phyloP scores from a whole-genome alignment of 2,888 invertebrate species.

The Margaritifera margaritifera region DNA sequence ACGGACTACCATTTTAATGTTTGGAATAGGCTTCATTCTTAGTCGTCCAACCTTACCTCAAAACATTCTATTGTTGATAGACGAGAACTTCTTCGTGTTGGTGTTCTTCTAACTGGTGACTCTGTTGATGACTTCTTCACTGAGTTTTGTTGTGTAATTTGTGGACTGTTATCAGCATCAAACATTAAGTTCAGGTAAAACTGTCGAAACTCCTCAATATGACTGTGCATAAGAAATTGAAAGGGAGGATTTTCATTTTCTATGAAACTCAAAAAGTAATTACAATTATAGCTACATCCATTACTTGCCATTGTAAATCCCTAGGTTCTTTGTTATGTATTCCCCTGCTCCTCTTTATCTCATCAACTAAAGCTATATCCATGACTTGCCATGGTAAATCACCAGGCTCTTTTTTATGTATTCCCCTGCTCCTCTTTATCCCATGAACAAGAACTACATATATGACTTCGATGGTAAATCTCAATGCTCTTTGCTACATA shows the following conservation, averaged over 20 bases:
- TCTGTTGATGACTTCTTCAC: neutral
- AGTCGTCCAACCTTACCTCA: conserved; percentile 42
- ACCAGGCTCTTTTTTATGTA: neutral
- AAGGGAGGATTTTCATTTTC: neutral
- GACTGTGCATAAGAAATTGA: conserved; percentile 37
- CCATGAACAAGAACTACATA: too few relatives aligned
- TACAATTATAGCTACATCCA: too few relatives aligned
- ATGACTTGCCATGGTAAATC: neutral
- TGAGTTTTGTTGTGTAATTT: conserved; percentile 28
- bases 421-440: neutral
- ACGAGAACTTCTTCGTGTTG: conserved; percentile 19
- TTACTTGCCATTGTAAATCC: too few relatives aligned
- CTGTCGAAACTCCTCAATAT: conserved; percentile 56
- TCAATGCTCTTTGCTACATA: too few relatives aligned
- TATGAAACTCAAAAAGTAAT: conserved; percentile 1
- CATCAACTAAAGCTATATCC: neutral
- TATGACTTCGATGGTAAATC: too few relatives aligned
- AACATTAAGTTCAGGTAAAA: conserved; percentile 51
- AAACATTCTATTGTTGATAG: conserved; percentile 63
- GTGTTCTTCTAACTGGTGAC: conserved; percentile 1
- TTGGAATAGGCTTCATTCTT: too few relatives aligned
- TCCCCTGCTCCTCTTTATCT: too few relatives aligned
- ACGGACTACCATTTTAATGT: too few relatives aligned
- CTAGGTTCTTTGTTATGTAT: too few relatives aligned
- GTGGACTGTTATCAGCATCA: conserved; percentile 23